A percentile compares a stretch with the other conserved stretches of the same genome.
Evolutionary conservation across 2,113 vertebrate genomes (phyloP).

Genomic region (Aegypius monachus): DNA sequence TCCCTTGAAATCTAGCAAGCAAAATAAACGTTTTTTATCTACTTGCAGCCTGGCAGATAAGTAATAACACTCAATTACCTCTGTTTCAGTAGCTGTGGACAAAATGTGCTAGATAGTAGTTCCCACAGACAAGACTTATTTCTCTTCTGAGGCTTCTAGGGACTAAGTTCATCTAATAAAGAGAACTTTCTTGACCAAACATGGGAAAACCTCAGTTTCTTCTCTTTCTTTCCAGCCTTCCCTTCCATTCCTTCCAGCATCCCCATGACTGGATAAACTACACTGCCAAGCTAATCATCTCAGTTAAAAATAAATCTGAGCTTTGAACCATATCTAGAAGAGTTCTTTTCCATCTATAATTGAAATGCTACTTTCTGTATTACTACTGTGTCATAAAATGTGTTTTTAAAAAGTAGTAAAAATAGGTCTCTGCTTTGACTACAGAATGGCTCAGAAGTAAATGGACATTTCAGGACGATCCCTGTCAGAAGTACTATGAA

Average conservation of each 20-base stretch:
- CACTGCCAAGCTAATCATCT: not conserved
- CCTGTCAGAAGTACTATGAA: slow-evolving; percentile 90
- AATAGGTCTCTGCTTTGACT: not conserved
- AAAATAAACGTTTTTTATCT: not conserved
- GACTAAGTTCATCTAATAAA: not conserved
- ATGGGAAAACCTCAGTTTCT: not conserved
- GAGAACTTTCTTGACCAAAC: not conserved
- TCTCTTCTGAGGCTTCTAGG: not conserved
- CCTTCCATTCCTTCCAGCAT: not conserved
- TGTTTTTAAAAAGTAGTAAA: not conserved
- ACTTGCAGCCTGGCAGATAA: not conserved
- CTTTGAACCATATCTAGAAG: not conserved
- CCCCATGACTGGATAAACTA: not conserved
- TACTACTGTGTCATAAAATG: not conserved
- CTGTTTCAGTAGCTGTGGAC: not conserved
- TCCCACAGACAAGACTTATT: not conserved
- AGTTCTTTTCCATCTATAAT: not conserved
- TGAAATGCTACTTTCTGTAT: not conserved
- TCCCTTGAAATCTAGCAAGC: not conserved
- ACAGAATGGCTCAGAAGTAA: slow-evolving; percentile 84
- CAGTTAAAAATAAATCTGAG: not conserved
- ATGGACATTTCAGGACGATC: slow-evolving; percentile 85
- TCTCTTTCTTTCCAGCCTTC: not conserved
- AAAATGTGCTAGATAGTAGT: not conserved
- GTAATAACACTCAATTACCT: not conserved